Evolutionary conservation across 1,140 invertebrate genomes (phyloP), one percentile per base, ranked within the genome.

Genomic region (Cyrtorhinus lividipennis): DNA sequence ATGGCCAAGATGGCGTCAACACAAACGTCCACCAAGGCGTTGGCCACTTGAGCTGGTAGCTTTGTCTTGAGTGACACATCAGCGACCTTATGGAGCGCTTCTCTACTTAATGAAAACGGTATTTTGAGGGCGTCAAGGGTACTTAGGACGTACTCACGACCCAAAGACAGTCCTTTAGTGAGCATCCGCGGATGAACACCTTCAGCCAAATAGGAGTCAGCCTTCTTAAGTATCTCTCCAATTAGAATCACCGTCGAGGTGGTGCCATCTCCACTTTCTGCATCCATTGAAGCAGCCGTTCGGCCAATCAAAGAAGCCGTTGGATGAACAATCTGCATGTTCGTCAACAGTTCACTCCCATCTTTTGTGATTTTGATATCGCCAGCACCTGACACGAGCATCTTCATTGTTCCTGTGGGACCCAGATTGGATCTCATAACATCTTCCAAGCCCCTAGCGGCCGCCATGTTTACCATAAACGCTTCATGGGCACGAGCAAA

Each of bases 361-460:
- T 99, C 97, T 74, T 99, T 99, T 1, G 97, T 99, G 57, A 99
- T 92, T 79, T 99, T 99, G 58, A 99, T 97, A 69, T 99, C 97
- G 56, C 97, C 97, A 57, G 95, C 84, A 56, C 96, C 97, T 67
- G 95, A 98, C 0, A 99, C 95, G 69, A 99, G 56, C 97, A 99
- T 99, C 85, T 99, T 99, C 82, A 98, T 88, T 24, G 96, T 99
- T 71, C 97, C 97, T 77, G 96, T 97, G 0, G 97, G 97, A 2
- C 97, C 97, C 64, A 99, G 81, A 80, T 99, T 99, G 64, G 92
- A 90, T 76, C 85, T 92, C 83, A 99, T 90, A 18, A 99, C 94
- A 84, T 99, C 95, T 76, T 98, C 94, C 65, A 99, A 87, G 48
- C 96, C 96, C 78, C 91, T 94, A 10, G 96, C 95, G 0, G 93